A percentile compares a stretch with the other conserved stretches of the same genome.
Conservation (phyloP, 1,140 invertebrate species). For the Heliothis subflexa region DNA sequence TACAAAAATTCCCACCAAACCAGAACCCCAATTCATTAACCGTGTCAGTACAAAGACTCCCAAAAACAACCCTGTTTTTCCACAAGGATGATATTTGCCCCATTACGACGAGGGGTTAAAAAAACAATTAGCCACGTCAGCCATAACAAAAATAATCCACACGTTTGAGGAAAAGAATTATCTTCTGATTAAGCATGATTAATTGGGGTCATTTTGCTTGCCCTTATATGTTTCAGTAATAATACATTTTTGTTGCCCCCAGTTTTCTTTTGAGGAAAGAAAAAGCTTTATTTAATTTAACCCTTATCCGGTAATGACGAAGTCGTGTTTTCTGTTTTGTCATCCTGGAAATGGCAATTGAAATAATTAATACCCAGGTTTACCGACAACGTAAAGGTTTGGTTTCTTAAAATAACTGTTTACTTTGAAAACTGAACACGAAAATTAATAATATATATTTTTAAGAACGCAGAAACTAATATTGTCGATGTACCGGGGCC, state of each 20-base stretch:
- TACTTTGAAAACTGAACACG: no score
- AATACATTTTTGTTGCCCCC: background rate
- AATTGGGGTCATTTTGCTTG: slow-evolving; percentile 54
- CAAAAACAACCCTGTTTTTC: slow-evolving; percentile 26
- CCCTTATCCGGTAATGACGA: slow-evolving; percentile 1
- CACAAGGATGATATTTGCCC: background rate
- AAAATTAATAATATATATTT: no score
- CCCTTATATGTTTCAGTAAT: background rate
- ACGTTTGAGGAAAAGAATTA: slow-evolving; percentile 48
- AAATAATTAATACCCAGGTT: background rate
- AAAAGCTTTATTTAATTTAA: slow-evolving; percentile 37
- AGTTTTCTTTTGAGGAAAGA: slow-evolving; percentile 13
- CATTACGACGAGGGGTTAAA: slow-evolving; percentile 17
- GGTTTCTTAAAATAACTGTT: no score
- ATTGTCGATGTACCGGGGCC: no score
- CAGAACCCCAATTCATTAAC: slow-evolving; percentile 17
- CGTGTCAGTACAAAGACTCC: background rate
- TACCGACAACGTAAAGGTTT: no score
- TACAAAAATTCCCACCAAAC: background rate
- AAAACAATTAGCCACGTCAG: slow-evolving; percentile 47
- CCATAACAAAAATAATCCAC: slow-evolving; percentile 26
- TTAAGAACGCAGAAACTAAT: no score
- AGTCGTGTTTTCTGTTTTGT: background rate
- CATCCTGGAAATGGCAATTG: background rate
- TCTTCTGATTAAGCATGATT: slow-evolving; percentile 56